Percentiles rank a stretch among this genome's conserved stretches.
These are phyloP conservation scores for Crossocerus cetratus DNA, from an alignment of 2,888 invertebrate species.

Conservation along the genomic window DNA sequence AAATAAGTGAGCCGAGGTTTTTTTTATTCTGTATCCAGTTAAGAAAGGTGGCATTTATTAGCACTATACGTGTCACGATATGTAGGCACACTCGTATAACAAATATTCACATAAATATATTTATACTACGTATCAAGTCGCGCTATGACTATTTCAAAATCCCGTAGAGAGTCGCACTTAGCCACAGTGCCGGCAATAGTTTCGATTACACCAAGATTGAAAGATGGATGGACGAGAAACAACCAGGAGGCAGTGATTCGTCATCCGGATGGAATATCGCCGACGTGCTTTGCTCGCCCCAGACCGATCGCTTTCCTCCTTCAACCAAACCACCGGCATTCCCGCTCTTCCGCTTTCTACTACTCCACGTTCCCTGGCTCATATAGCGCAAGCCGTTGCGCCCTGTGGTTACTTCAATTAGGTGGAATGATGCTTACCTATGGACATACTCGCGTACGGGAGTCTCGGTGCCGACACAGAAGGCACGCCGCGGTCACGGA, in stretches of 20 bases:
- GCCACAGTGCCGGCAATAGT: too few relatives aligned
- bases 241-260: constrained; percentile 72
- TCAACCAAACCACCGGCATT: background rate
- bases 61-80: constrained; percentile 49
- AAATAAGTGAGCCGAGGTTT: constrained; percentile 26
- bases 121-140: constrained; percentile 50
- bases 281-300: too few relatives aligned
- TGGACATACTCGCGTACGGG: constrained; percentile 40
- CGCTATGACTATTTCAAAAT: background rate
- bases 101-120: constrained; percentile 57
- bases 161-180: too few relatives aligned
- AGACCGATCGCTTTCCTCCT: background rate
- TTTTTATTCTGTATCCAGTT: constrained; percentile 41
- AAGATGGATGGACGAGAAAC: constrained; percentile 34
- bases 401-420: constrained; percentile 77
- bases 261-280: constrained; percentile 69
- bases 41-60: constrained; percentile 52
- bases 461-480: constrained; percentile 50
- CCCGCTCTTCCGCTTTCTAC: background rate
- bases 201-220: too few relatives aligned
- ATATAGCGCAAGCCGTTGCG: constrained; percentile 63
- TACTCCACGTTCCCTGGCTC: constrained; percentile 30
- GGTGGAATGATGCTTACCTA: constrained; percentile 70
- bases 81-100: constrained; percentile 46
- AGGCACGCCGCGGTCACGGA: constrained; percentile 65